Conservation (phyloP, 2,797 vertebrate species). For the Limosa lapponica region DNA sequence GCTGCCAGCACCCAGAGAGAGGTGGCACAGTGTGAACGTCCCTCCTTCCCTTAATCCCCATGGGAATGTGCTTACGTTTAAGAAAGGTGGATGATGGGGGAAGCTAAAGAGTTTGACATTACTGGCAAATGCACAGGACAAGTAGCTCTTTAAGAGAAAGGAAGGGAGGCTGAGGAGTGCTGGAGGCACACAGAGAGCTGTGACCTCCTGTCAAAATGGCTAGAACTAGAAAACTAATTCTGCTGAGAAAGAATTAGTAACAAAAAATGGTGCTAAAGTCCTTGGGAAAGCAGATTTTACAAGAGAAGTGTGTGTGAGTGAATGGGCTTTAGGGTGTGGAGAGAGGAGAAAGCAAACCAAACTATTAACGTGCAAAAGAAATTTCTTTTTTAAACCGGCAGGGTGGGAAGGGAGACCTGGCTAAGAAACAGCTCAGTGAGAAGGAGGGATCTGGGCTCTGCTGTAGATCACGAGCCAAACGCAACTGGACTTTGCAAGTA, state of each 20-base stretch:
- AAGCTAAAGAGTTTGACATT: not conserved
- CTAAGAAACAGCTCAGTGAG: not conserved
- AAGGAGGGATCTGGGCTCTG: not conserved
- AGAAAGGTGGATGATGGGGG: not conserved
- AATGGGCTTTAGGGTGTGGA: not conserved
- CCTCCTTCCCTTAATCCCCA: not conserved
- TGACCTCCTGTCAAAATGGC: not conserved
- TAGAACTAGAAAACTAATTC: not conserved
- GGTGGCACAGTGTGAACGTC: not conserved
- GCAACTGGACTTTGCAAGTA: not conserved
- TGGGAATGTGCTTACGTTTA: not conserved
- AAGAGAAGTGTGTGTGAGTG: not conserved
- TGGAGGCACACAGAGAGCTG: not conserved
- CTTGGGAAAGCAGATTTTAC: not conserved
- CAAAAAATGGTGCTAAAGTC: not conserved
- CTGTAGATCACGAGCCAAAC: not conserved
- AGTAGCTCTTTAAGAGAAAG: not conserved
- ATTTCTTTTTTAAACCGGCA: not conserved
- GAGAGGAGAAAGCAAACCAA: fast-evolving
- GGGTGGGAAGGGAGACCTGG: not conserved
- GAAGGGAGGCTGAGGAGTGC: not conserved
- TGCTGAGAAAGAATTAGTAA: not conserved
- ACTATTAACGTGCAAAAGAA: not conserved
- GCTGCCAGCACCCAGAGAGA: not conserved
- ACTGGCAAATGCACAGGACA: not conserved